Evolutionary conservation across 2,888 invertebrate genomes (phyloP), one percentile per base, ranked within the genome.

Genomic region (Alcis repandata): DNA sequence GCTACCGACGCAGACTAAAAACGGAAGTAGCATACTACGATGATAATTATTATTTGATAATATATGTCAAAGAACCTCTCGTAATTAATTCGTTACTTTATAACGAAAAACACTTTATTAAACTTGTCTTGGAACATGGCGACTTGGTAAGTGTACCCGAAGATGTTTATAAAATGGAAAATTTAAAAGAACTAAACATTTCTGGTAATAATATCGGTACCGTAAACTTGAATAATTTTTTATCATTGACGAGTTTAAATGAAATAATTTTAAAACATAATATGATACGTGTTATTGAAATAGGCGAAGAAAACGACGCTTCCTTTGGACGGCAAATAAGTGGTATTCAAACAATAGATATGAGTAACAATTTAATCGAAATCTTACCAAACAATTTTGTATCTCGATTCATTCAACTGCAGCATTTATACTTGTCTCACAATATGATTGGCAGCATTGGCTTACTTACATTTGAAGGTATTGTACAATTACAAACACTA

Each of bases 391-490:
- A 59, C 15, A 49, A 51, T 17, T 64, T 64, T 20, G 13, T 59
- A 11, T 43, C 64, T 38, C 15, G 22, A 19, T 64, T 54, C 11
- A 45, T 1, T 11, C 13, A 56, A 7, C 38, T 64, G 27, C 54
- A 56, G 19, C 41, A 56, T 49, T 59, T 64, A 20, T 43, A 64
- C 36, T 19, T 64, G 22, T 64, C 64, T 17, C 43, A 56, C 41
- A 64, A 64, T 15, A 49, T 59, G 43, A 59, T 64, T 15, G 38
- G 22, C n/a, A 36, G 15, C 6, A 59, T 64, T 45, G 54, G 32
- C 9, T 22, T 59, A 43, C 59, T 36, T 17, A 59, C 64, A 20
- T 64, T 64, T 54, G 64, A 64, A 43, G 59, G 59, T 45, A 51
- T 49, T 3, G 43, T 51, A 10, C 64, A 59, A 49, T 56, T 64